Evolutionary conservation across 2,113 vertebrate genomes (phyloP).

Genomic region (Sorex araneus): DNA sequence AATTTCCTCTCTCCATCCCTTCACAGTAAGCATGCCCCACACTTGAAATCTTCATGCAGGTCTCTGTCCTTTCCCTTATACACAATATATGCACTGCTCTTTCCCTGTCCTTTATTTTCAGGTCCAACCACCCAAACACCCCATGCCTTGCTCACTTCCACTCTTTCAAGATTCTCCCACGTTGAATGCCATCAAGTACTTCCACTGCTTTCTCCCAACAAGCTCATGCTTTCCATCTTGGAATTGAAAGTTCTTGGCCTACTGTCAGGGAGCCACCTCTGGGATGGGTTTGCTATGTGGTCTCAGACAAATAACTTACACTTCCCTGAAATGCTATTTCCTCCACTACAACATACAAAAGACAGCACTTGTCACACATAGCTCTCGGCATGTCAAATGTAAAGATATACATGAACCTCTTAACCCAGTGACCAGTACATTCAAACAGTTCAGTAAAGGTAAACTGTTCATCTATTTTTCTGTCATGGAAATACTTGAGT

Average conservation of each 20-base stretch:
- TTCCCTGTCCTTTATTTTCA: not conserved
- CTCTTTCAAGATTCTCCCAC: not conserved
- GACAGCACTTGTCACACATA: not conserved
- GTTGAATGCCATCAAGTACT: no score
- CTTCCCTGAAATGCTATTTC: not conserved
- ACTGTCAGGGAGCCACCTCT: not conserved
- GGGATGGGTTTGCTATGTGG: not conserved
- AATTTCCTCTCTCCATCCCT: no score
- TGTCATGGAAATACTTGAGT: not conserved
- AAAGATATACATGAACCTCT: not conserved
- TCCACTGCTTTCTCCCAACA: not conserved
- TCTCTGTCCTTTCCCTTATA: not conserved
- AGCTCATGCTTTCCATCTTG: not conserved
- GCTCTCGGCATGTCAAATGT: not conserved
- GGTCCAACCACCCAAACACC: not conserved
- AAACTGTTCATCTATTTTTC: not conserved
- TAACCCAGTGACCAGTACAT: not conserved
- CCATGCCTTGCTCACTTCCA: accelerated
- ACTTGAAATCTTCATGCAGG: no score
- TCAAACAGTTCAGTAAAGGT: not conserved
- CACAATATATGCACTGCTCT: not conserved
- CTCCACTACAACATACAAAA: not conserved
- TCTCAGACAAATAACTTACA: not conserved
- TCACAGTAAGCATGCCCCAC: no score
- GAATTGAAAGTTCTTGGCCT: not conserved